Conservation (phyloP, 2,888 invertebrate species). For the Chloromyia formosa region DNA sequence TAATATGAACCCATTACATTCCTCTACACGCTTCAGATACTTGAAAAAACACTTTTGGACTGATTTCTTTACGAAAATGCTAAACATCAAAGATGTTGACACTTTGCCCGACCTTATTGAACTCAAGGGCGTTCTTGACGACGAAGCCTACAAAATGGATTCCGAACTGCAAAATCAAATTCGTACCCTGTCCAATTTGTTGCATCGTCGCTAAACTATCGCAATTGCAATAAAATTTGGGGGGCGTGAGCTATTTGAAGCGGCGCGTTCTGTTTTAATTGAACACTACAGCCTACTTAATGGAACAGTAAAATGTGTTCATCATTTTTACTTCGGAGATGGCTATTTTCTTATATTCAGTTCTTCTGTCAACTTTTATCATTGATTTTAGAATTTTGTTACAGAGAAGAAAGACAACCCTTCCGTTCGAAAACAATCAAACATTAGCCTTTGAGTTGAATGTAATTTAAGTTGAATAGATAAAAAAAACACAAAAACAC, state of each 20-base stretch:
- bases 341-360: neutral
- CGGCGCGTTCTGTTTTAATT: neutral
- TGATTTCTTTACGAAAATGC: conserved; percentile 79
- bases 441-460: neutral
- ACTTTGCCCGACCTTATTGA: conserved; percentile 74
- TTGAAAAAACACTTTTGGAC: conserved; percentile 81
- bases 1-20: neutral
- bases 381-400: neutral
- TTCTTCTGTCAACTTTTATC: neutral
- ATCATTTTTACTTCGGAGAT: neutral
- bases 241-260: neutral
- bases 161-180: conserved; percentile 63
- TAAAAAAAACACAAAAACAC: no score
- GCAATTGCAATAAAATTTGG: neutral
- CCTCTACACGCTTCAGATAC: conserved; percentile 66
- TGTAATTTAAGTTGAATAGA: neutral
- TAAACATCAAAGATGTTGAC: conserved; percentile 83
- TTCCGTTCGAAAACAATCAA: neutral
- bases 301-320: neutral
- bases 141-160: conserved; percentile 62
- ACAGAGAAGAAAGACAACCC: neutral
- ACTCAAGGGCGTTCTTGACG: conserved; percentile 60
- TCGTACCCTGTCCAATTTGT: conserved; percentile 61
- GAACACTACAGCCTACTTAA: neutral
- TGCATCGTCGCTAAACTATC: conserved; percentile 58